Base-by-base conservation (phyloP, 2,797 vertebrate genomes). In the Enteromius thamalakanensis region DNA sequence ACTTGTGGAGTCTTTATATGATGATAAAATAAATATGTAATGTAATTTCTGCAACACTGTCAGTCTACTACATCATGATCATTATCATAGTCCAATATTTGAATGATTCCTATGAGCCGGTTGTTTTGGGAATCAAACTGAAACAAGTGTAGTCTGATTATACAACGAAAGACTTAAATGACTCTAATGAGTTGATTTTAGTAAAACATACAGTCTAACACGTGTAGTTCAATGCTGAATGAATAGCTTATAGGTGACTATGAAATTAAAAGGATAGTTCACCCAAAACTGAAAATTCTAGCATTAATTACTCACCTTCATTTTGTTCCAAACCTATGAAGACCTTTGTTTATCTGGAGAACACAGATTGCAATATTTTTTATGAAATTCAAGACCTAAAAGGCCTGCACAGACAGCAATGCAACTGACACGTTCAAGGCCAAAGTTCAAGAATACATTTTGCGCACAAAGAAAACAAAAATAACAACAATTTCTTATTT, bases 91-190 rank as follows among this genome's bases (percentile, higher is more conserved):
- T 69, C 10, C 21, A 6, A 14, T 68, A 42, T 6, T 12, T 23
- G 21, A 42, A n/a, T 42, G 37, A 26, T 15, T 51, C 26, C 2
- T 11, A n/a, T 14, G 40, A 40, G 23, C 68, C 2, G 10, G 10
- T 70, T 70, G 11, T 70, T 70, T 70, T 70, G 68, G n/a, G 68
- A 23, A 23, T 67, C 64, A 40, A 40, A 67, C 19, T 21, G 34
- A 21, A 37, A 67, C 32, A 10, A 21, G 29, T 65, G 1, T 21
- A 67, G 17, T 34, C 1, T 2, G 9, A 11, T 67, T 37, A 37
- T 17, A 10, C 3, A 7, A 37, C 1, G 1, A 32, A 32, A 17
- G 26, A 64, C 6, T 67, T 8, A 64, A 64, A 32, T 64, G 2
- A 29, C 60, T 17, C 2, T 26, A 60, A 53, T n/a, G n/a, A 58